Base-by-base conservation (phyloP, 2,888 invertebrate genomes). In the Boloria selene region DNA sequence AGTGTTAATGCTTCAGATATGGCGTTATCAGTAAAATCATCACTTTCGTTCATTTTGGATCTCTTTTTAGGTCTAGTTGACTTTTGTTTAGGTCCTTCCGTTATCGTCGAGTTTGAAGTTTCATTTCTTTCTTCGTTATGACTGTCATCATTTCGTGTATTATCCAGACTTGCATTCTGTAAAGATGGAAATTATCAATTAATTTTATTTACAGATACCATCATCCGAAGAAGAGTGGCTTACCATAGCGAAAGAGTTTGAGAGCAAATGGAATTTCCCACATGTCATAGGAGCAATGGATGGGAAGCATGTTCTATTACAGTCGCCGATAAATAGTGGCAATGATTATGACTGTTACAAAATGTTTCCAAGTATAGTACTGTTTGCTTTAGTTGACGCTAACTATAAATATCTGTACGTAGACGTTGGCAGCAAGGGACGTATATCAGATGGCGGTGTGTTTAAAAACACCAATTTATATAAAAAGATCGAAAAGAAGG, bases 401-500 rank as follows among this genome's bases (percentile, higher is more conserved):
- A 70, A 73, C 61, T 73, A 73, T 67, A 70, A 69, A 31, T 73
- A 72, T 61, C 61, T 61, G 50, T 72, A 66, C 61, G 72, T 68
- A 68, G 64, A 73, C 62, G 69, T 72, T 54, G 72, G 72, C 61
- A 68, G 73, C 67, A 65, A 70, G 68, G 70, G 69, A 66, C 65
- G 70, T 45, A 68, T 65, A 56, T 64, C 68, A 45, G 68, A 68
- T 70, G 73, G 72, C 52, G 70, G 72, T 62, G 67, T 74, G 1
- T 72, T 72, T 64, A 73, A 71, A 72, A 71, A 65, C 65, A 72
- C 71, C 65, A 67, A 67, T 65, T 70, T 73, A 61, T 72, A 65
- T 68, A 61, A 66, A 49, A 61, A 67, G 66, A 64, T 70, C 52
- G 69, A 62, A 67, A 69, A 64, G 65, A 60, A n/a, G 64, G 68